Evolutionary conservation across 2,797 vertebrate species (phyloP).

Genomic region (Lithobates pipiens): DNA sequence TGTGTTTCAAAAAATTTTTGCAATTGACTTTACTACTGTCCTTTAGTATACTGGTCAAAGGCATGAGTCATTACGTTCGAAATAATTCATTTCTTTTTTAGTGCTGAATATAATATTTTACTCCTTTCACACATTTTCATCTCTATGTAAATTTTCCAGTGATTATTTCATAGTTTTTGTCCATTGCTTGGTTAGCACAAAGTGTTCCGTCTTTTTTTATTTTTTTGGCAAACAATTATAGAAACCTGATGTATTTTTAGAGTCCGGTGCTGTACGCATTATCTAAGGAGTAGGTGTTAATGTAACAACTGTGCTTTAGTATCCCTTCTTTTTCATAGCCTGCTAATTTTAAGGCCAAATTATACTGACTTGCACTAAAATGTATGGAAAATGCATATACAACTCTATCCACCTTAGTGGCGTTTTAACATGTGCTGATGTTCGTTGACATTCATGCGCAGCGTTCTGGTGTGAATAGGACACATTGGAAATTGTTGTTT

Average conservation of each 20-base stretch:
- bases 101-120: neutral
- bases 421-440: too few species aligned
- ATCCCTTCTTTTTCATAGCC: neutral
- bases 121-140: neutral
- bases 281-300: neutral
- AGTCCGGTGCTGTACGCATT: neutral
- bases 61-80: neutral
- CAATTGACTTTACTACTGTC: too few species aligned
- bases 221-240: neutral
- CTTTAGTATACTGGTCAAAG: neutral
- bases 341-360: neutral
- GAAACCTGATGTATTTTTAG: conserved; percentile 14
- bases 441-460: too few species aligned
- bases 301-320: neutral
- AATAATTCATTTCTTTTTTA: neutral
- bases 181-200: neutral
- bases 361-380: too few species aligned
- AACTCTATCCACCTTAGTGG: too few species aligned
- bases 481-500: too few species aligned
- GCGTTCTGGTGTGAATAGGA: too few species aligned
- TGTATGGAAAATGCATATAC: too few species aligned
- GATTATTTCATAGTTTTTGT: neutral
- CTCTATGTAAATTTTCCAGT: neutral
- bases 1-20: too few species aligned
- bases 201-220: conserved; percentile 8